Evolutionary conservation across 2,888 invertebrate species (phyloP).

Genomic region (Mimachlamys varia): DNA sequence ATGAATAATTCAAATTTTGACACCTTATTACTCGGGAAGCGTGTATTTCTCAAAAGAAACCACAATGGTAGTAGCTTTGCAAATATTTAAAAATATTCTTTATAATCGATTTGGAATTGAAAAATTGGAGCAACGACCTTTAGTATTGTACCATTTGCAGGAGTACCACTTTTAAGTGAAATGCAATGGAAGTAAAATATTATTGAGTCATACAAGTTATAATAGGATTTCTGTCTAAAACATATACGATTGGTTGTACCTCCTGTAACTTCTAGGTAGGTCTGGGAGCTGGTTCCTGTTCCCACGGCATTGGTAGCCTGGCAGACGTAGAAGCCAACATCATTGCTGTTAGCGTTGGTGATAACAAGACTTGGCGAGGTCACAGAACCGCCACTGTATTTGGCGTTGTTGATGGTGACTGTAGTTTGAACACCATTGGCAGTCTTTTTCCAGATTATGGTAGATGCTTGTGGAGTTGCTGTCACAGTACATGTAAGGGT

Average conservation of each 20-base stretch:
- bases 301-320: conserved; percentile 50
- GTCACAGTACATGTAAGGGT: conserved; percentile 44
- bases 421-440: conserved; percentile 32
- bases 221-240: not conserved
- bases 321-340: conserved; percentile 46
- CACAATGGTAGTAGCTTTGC: too few relatives aligned
- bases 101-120: too few relatives aligned
- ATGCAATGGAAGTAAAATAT: too few relatives aligned
- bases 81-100: too few relatives aligned
- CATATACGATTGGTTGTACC: conserved; percentile 13
- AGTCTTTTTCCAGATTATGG: conserved; percentile 45
- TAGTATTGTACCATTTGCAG: too few relatives aligned
- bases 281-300: conserved; percentile 48
- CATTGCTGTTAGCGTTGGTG: conserved; percentile 36
- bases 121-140: too few relatives aligned
- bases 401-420: conserved; percentile 38
- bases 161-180: too few relatives aligned
- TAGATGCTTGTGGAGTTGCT: conserved; percentile 41
- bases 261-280: conserved; percentile 43
- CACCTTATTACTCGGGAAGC: too few relatives aligned
- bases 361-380: conserved; percentile 47
- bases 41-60: too few relatives aligned
- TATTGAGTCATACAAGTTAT: too few relatives aligned
- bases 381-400: conserved; percentile 45
- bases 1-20: too few relatives aligned